A percentile compares a stretch with the other conserved stretches of the same genome.
phyloP scores from a whole-genome alignment of 2,113 vertebrate species.

The Aplodontia rufa region DNA sequence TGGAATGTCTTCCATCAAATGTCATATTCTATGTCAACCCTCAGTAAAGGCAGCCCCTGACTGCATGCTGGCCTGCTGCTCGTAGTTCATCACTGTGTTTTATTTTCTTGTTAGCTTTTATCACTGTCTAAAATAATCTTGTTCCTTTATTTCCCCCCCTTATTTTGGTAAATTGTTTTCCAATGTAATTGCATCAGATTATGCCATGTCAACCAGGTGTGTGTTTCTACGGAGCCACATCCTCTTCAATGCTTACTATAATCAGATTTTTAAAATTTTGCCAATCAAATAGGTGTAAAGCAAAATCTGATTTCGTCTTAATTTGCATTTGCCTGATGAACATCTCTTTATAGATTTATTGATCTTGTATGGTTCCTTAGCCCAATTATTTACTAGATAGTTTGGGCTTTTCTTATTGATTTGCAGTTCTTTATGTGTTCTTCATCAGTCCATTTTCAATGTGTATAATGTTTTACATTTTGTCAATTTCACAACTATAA shows the following conservation, averaged over 20 bases:
- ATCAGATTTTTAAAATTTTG: neutral
- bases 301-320: neutral
- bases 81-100: neutral
- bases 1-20: neutral
- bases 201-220: neutral
- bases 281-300: neutral
- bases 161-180: slow-evolving; percentile 24
- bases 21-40: neutral
- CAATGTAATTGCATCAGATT: neutral
- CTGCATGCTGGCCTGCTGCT: neutral
- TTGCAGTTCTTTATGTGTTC: neutral
- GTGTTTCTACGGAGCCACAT: neutral
- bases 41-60: neutral
- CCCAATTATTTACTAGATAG: neutral
- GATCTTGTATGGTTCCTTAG: neutral
- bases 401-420: neutral
- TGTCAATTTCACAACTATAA: neutral
- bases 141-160: neutral
- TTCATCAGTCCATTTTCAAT: neutral
- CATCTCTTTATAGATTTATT: neutral
- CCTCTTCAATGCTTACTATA: neutral
- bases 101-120: neutral
- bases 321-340: neutral
- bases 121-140: neutral
- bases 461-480: neutral